A percentile compares a stretch with the other conserved stretches of the same genome.
Evolutionary conservation across 2,888 invertebrate genomes (phyloP).

Genomic region (Sminthurinus aureus): DNA sequence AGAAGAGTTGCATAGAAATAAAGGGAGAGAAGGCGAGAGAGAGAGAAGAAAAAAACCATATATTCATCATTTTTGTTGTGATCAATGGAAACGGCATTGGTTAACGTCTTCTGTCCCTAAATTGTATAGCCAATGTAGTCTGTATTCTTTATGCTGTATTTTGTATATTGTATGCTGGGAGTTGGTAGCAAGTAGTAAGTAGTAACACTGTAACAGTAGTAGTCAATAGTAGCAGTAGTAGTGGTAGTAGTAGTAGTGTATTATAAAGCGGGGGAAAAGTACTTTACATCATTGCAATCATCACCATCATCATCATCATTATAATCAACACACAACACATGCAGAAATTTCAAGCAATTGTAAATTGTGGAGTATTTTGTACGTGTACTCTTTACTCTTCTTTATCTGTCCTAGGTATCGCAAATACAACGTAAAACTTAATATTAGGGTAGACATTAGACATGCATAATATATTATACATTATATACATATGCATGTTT

Average conservation of each 20-base stretch:
- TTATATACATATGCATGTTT: background rate
- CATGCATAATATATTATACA: background rate
- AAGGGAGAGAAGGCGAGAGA: background rate
- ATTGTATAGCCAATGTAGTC: background rate
- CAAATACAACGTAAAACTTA: too few species aligned
- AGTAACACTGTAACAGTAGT: too few species aligned
- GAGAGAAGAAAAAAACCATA: background rate
- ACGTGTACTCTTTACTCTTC: background rate
- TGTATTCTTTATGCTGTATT: too few species aligned
- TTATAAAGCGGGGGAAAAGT: constrained; percentile 7
- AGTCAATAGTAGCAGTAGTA: too few species aligned
- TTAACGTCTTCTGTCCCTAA: constrained; percentile 6
- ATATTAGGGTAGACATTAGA: too few species aligned
- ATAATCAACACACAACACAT: too few species aligned
- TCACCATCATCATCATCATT: background rate
- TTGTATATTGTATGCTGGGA: too few species aligned
- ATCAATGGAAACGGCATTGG: constrained; percentile 28
- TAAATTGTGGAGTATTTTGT: background rate
- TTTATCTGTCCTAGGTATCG: background rate
- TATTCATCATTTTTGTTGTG: constrained; percentile 24
- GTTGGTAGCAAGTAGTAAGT: too few species aligned
- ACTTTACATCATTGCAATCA: constrained; percentile 16
- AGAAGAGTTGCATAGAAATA: too few species aligned
- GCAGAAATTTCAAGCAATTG: too few species aligned
- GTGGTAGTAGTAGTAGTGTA: background rate